These are phyloP conservation scores for Plecturocebus donacophilus DNA, from an alignment of 2,113 vertebrate genomes.

Conservation along the genomic window DNA sequence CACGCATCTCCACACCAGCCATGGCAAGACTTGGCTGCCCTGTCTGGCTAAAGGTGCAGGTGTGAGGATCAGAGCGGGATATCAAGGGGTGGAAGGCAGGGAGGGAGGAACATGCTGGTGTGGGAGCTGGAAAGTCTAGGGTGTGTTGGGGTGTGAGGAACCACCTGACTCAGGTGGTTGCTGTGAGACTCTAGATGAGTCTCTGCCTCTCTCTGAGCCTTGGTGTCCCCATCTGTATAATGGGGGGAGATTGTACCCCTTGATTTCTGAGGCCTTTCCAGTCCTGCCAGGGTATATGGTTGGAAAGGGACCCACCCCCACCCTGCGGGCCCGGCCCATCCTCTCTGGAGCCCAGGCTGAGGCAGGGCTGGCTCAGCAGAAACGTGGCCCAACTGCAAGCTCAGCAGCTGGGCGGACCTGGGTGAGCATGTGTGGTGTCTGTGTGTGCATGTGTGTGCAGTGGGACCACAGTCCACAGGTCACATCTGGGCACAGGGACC, in stretches of 20 bases:
- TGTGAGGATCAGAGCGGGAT: not conserved
- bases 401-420: slow-evolving; percentile 41
- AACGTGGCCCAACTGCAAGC: slow-evolving; percentile 37
- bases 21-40: not conserved
- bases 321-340: not conserved
- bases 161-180: not conserved
- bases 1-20: rapidly evolving
- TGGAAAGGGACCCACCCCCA: slow-evolving; percentile 46
- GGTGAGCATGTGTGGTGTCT: not conserved
- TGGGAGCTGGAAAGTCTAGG: not conserved
- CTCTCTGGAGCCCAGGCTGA: slow-evolving; percentile 42
- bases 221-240: not conserved
- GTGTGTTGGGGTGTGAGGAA: not conserved
- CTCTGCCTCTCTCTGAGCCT: not conserved
- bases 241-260: not conserved
- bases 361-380: slow-evolving; percentile 75
- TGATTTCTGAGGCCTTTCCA: not conserved
- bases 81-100: not conserved
- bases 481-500: not conserved
- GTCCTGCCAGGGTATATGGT: not conserved
- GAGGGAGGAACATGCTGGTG: not conserved
- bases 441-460: not conserved
- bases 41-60: not conserved
- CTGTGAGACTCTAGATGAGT: not conserved
- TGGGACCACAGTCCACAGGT: not conserved